Conservation (phyloP, 2,113 vertebrate genomes). For the Megaleporinus macrocephalus region DNA sequence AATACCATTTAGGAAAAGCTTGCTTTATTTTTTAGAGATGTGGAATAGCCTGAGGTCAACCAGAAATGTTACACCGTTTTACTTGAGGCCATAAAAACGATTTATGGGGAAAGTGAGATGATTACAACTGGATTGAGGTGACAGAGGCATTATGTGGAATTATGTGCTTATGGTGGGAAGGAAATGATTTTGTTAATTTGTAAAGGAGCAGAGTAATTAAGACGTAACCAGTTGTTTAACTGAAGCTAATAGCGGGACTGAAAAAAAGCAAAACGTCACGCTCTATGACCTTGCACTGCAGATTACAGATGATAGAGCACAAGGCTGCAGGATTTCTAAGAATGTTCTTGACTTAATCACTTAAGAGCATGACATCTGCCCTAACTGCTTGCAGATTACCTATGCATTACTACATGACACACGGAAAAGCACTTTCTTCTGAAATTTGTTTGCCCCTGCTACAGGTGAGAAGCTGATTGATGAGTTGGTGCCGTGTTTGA, state of each 20-base stretch:
- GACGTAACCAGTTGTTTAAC: slow-evolving; percentile 31
- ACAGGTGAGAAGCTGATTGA: too few species aligned
- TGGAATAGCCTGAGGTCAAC: slow-evolving; percentile 31
- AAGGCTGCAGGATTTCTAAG: slow-evolving; percentile 9
- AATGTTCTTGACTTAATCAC: slow-evolving; percentile 3
- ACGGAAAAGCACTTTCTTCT: background rate
- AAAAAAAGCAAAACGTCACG: slow-evolving; percentile 30
- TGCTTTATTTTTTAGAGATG: slow-evolving; percentile 23
- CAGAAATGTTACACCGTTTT: slow-evolving; percentile 37
- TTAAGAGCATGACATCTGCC: slow-evolving; percentile 4
- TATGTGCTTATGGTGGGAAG: slow-evolving; percentile 51
- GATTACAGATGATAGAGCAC: slow-evolving; percentile 33
- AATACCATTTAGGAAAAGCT: background rate
- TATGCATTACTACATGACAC: background rate
- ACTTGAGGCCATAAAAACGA: slow-evolving; percentile 52
- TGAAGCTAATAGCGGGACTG: slow-evolving; percentile 42
- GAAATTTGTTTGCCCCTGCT: too few species aligned
- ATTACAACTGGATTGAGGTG: slow-evolving; percentile 57
- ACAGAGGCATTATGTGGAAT: slow-evolving; percentile 45
- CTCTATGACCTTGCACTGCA: slow-evolving; percentile 14
- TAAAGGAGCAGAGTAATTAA: slow-evolving; percentile 59
- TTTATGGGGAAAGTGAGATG: slow-evolving; percentile 51
- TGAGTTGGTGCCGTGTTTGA: background rate
- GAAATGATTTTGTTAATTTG: slow-evolving; percentile 63
- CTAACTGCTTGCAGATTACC: background rate